phyloP scores from a whole-genome alignment of 2,797 vertebrate genomes.

The Lates japonicus region DNA sequence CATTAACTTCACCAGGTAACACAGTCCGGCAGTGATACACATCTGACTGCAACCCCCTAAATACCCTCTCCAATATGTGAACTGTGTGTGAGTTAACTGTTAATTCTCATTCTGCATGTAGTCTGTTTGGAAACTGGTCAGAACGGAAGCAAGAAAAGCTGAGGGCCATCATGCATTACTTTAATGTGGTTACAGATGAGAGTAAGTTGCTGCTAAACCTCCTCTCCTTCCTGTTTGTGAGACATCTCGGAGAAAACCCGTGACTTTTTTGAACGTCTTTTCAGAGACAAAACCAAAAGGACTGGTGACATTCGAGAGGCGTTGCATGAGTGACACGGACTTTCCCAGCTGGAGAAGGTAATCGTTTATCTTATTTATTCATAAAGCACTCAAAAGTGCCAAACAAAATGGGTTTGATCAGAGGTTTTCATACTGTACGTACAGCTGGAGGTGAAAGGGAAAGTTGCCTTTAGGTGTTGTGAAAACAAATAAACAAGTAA shows the following conservation, averaged over 20 bases:
- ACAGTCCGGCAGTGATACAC: rapidly evolving
- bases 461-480: too few species aligned
- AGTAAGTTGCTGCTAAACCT: slow-evolving; percentile 40
- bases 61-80: background rate
- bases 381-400: too few species aligned
- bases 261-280: slow-evolving; percentile 17
- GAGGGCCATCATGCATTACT: slow-evolving; percentile 84
- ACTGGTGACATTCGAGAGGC: slow-evolving; percentile 84
- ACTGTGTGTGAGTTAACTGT: background rate
- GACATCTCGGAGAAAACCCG: background rate
- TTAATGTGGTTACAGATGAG: slow-evolving; percentile 63
- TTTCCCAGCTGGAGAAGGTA: slow-evolving; percentile 67
- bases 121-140: slow-evolving; percentile 69
- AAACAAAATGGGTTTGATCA: too few species aligned
- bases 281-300: slow-evolving; percentile 58
- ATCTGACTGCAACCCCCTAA: too few species aligned
- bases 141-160: slow-evolving; percentile 74
- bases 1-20: slow-evolving; percentile 86
- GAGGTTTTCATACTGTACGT: too few species aligned
- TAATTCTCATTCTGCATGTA: slow-evolving; percentile 26
- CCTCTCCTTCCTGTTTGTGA: background rate
- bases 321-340: background rate
- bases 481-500: too few species aligned
- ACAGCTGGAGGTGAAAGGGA: too few species aligned
- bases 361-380: background rate